Conservation (phyloP, 2,113 vertebrate species). For the Ciconia maguari region DNA sequence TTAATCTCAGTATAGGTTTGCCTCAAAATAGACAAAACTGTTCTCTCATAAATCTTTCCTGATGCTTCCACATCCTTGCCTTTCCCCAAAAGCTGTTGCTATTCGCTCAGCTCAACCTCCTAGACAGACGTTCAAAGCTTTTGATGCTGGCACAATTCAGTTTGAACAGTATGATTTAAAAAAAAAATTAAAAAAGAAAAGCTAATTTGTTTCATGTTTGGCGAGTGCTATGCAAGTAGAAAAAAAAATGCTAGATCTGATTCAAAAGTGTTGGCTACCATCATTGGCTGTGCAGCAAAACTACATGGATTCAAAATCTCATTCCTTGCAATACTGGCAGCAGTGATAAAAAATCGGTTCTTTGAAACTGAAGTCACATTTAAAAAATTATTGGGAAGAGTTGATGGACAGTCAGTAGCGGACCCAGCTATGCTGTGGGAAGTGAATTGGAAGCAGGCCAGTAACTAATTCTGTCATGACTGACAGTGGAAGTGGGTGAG, state of each 20-base stretch:
- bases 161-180: neutral
- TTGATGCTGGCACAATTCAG: neutral
- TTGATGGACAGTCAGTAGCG: neutral
- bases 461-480: neutral
- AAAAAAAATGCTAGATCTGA: neutral
- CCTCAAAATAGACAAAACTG: neutral
- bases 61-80: neutral
- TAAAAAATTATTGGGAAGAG: neutral
- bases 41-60: neutral
- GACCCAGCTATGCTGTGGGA: neutral
- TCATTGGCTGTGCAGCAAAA: neutral
- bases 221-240: neutral
- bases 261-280: neutral
- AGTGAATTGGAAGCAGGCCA: neutral
- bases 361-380: neutral
- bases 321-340: neutral
- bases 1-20: neutral
- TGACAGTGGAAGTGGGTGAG: neutral
- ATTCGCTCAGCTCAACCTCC: neutral
- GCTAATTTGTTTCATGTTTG: neutral
- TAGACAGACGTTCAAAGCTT: neutral
- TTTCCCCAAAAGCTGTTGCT: neutral
- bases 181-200: neutral
- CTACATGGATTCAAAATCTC: neutral
- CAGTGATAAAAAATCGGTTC: neutral